Conservation (phyloP, 2,888 invertebrate genomes). For the Nycteola revayana region DNA sequence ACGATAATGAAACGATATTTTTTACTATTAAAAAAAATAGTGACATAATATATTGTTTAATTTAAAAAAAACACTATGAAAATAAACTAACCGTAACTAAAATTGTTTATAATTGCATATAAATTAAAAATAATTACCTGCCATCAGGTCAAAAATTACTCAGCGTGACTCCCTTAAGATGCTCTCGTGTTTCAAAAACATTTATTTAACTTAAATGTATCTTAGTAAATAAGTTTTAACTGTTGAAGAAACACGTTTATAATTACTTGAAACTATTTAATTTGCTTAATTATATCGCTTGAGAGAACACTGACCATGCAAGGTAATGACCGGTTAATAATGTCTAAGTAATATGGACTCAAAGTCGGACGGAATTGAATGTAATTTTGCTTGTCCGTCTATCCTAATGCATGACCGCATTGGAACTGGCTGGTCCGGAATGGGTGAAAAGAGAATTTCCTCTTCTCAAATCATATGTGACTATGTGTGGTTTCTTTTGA, state of each 20-base stretch:
- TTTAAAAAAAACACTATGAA: too few species aligned
- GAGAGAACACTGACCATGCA: conserved; percentile 18
- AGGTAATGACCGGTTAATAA: conserved; percentile 17
- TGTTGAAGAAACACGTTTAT: conserved; percentile 16
- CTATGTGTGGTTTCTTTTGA: neutral
- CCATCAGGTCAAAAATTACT: too few species aligned
- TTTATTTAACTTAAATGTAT: neutral
- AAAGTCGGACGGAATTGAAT: too few species aligned
- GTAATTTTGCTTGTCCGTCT: conserved; percentile 5
- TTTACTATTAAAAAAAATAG: too few species aligned
- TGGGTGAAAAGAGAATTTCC: conserved; percentile 47
- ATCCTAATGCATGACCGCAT: conserved; percentile 33
- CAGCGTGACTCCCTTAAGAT: too few species aligned
- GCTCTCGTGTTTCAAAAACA: too few species aligned
- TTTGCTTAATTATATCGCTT: conserved; percentile 26
- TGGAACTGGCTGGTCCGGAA: conserved; percentile 31
- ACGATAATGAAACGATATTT: too few species aligned
- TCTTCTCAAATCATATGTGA: conserved; percentile 14
- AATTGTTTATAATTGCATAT: too few species aligned
- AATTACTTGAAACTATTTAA: conserved; percentile 19
- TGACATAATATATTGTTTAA: too few species aligned
- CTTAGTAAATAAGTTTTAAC: conserved; percentile 3
- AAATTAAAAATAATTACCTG: too few species aligned
- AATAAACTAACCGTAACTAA: too few species aligned
- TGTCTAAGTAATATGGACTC: too few species aligned